A percentile compares a stretch with the other conserved stretches of the same genome.
Evolutionary conservation across 2,888 invertebrate genomes (phyloP).

Genomic region (Cantharis nigra): DNA sequence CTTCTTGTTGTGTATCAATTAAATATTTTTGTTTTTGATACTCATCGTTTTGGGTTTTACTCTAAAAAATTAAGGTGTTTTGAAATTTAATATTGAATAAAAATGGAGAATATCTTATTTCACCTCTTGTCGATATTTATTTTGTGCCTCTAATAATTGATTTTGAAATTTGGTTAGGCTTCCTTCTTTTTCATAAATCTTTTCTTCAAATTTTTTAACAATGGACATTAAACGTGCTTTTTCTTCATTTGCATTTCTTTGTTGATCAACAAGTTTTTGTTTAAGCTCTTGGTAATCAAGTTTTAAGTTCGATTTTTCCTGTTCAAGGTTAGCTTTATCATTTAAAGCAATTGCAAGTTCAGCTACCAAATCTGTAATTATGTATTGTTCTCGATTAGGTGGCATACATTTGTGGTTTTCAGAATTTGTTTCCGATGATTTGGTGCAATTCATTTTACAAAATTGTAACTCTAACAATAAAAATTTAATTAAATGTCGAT

Average conservation of each 20-base stretch:
- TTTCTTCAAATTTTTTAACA: conserved; percentile 14
- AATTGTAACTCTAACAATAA: background rate
- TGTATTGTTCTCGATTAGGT: conserved; percentile 7
- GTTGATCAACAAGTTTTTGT: background rate
- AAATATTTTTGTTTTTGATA: conserved; percentile 5
- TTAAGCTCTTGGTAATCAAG: conserved; percentile 9
- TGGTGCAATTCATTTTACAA: background rate
- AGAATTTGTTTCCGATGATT: background rate
- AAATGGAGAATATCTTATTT: background rate
- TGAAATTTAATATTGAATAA: background rate
- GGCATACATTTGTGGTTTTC: background rate
- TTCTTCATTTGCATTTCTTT: conserved; percentile 8
- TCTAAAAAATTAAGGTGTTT: background rate
- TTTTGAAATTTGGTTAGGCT: conserved; percentile 17
- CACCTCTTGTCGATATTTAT: conserved; percentile 20
- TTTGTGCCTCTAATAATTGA: conserved; percentile 20
- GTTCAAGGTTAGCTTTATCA: conserved; percentile 32
- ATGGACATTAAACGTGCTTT: conserved; percentile 8
- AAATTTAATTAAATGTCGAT: background rate
- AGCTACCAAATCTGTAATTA: conserved; percentile 30
- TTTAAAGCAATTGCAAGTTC: conserved; percentile 30
- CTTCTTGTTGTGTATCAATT: conserved; percentile 6
- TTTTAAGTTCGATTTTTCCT: conserved; percentile 21
- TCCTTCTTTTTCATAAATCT: conserved; percentile 16
- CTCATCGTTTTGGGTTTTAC: background rate